phyloP scores from a whole-genome alignment of 2,797 vertebrate genomes.

The Notolepis coatsorum region DNA sequence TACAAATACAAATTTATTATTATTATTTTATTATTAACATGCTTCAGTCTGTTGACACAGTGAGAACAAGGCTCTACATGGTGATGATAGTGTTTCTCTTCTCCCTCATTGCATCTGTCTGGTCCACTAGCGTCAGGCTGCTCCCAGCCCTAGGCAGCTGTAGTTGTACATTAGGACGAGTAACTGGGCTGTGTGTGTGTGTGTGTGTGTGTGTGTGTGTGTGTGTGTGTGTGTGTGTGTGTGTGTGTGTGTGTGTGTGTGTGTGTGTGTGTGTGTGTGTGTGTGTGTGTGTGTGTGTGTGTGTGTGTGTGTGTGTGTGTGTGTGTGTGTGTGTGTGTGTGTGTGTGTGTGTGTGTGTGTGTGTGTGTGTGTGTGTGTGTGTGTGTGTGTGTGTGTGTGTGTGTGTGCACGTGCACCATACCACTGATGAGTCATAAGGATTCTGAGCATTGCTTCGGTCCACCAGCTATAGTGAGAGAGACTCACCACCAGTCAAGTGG shows the following conservation, averaged over 20 bases:
- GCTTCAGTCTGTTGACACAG: conserved; percentile 20
- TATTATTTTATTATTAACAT: too few species aligned
- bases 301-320: background rate
- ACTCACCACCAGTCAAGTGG: background rate
- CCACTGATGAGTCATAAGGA: conserved; percentile 69
- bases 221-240: conserved; percentile 35
- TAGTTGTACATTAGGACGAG: conserved; percentile 33
- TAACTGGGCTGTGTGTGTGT: background rate
- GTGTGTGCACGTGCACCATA: conserved; percentile 45
- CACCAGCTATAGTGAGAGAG: conserved; percentile 28
- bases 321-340: background rate
- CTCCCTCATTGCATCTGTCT: conserved; percentile 29
- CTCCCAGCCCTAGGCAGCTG: conserved; percentile 38
- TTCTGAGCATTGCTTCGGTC: conserved; percentile 47
- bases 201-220: conserved; percentile 1
- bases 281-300: background rate
- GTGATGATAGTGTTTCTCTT: background rate
- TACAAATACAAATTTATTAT: too few species aligned
- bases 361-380: background rate
- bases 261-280: conserved; percentile 8
- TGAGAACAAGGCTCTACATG: conserved; percentile 36
- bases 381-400: background rate
- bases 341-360: background rate
- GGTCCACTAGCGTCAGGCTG: conserved; percentile 15
- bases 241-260: conserved; percentile 32